phyloP scores from a whole-genome alignment of 1,140 invertebrate species.

The Caenorhabditis remanei region DNA sequence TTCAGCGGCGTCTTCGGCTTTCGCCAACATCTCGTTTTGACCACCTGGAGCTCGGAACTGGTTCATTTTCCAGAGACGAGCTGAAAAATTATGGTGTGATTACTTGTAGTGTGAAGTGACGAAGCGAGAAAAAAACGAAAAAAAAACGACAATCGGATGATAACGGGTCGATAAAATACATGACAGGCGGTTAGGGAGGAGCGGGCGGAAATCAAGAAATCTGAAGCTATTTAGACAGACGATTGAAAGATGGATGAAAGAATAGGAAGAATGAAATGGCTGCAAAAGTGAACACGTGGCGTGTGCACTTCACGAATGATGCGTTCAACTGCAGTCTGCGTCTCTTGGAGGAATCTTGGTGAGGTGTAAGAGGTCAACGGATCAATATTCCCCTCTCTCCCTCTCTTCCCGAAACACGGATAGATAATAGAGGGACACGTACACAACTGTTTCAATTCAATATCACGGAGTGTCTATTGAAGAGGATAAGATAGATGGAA shows the following conservation, averaged over 20 bases:
- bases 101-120: not conserved
- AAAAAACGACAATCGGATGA: not conserved
- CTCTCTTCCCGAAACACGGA: not conserved
- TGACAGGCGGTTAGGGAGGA: not conserved
- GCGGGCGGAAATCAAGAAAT: not conserved
- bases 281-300: constrained; percentile 42
- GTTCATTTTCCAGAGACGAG: constrained; percentile 61
- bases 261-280: not conserved
- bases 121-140: not conserved
- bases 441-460: constrained; percentile 29
- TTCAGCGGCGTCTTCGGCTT: constrained; percentile 92
- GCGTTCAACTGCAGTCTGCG: not conserved
- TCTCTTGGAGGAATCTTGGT: not conserved
- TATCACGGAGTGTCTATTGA: not conserved
- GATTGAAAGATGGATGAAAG: not conserved
- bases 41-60: constrained; percentile 66
- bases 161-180: not conserved
- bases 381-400: constrained; percentile 29
- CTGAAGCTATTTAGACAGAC: not conserved
- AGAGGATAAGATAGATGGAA: not conserved
- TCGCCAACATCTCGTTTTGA: constrained; percentile 88
- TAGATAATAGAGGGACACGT: not conserved
- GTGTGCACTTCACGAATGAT: constrained; percentile 43
- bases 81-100: constrained; percentile 56
- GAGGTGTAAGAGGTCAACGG: constrained; percentile 25